A percentile compares a stretch with the other conserved stretches of the same genome.
Evolutionary conservation across 2,888 invertebrate genomes (phyloP).

Genomic region (Stegana nigrithorax): DNA sequence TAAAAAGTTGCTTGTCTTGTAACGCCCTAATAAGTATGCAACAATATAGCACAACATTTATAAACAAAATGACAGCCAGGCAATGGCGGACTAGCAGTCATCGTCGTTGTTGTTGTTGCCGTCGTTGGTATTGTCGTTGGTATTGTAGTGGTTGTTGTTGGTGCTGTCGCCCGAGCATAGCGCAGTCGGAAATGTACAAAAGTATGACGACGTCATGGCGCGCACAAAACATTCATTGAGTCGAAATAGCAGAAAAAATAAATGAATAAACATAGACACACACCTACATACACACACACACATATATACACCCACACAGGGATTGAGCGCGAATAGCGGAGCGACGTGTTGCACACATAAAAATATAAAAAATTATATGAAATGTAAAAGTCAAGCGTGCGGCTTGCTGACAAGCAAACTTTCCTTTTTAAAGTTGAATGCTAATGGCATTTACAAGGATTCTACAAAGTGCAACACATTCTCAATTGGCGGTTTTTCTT

Average conservation of each 20-base stretch:
- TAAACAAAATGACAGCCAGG: conserved; percentile 15
- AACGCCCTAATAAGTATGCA: conserved; percentile 42
- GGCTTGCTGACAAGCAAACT: too few species aligned
- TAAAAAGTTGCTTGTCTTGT: conserved; percentile 15
- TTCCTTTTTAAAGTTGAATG: too few species aligned
- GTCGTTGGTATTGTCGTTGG: not conserved
- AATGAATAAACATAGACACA: conserved; percentile 1
- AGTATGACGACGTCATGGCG: conserved; percentile 9
- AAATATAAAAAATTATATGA: too few species aligned
- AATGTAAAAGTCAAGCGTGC: too few species aligned
- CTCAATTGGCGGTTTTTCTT: too few species aligned
- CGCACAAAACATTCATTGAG: conserved; percentile 12
- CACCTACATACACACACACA: not conserved
- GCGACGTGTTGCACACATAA: too few species aligned
- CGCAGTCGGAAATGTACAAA: not conserved
- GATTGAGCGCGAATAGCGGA: too few species aligned
- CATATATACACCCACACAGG: not conserved
- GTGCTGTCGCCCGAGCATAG: not conserved
- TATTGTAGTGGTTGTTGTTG: not conserved
- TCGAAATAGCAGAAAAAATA: too few species aligned
- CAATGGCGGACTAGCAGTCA: too few species aligned
- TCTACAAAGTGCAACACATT: too few species aligned
- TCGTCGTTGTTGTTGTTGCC: too few species aligned
- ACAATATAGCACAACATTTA: conserved; percentile 34
- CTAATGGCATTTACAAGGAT: too few species aligned